Percentiles rank a stretch among this genome's conserved stretches.
These are phyloP conservation scores for Amphiprion clarkii DNA, from an alignment of 2,797 vertebrate genomes.

Conservation along the genomic window DNA sequence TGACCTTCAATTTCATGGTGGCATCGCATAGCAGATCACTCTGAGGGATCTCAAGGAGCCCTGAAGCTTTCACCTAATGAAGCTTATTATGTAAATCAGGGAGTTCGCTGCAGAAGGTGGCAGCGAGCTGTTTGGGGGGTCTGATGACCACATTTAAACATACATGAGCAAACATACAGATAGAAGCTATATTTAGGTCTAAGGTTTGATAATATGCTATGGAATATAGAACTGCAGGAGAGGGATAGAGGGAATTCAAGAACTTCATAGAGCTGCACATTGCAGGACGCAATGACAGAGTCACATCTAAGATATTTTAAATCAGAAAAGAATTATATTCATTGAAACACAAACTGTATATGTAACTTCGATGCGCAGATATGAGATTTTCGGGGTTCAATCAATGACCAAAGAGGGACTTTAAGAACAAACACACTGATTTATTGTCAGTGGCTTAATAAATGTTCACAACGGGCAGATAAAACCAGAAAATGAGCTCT, in stretches of 20 bases:
- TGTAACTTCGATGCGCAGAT: too few species aligned
- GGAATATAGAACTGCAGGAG: neutral
- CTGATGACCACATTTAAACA: constrained; percentile 9
- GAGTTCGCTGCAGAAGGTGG: constrained; percentile 4
- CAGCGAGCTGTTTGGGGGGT: neutral
- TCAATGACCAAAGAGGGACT: too few species aligned
- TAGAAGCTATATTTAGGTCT: neutral
- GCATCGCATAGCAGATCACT: constrained; percentile 1
- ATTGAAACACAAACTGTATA: too few species aligned
- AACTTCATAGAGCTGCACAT: too few species aligned
- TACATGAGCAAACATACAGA: constrained; percentile 16
- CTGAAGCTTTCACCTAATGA: constrained; percentile 9
- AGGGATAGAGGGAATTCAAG: too few species aligned
- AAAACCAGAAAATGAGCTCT: neutral
- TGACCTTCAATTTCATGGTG: constrained; percentile 39
- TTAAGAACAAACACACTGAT: too few species aligned
- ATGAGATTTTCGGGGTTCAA: too few species aligned
- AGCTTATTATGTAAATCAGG: constrained; percentile 34
- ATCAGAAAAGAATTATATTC: too few species aligned
- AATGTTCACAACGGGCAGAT: too few species aligned
- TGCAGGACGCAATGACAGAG: too few species aligned
- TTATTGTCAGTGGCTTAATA: too few species aligned
- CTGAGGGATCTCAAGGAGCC: constrained; percentile 16
- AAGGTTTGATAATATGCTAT: neutral
- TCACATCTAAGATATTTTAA: too few species aligned